These are phyloP conservation scores for Lepilemur ruficaudatus DNA, from an alignment of 2,797 vertebrate genomes.

Conservation along the genomic window DNA sequence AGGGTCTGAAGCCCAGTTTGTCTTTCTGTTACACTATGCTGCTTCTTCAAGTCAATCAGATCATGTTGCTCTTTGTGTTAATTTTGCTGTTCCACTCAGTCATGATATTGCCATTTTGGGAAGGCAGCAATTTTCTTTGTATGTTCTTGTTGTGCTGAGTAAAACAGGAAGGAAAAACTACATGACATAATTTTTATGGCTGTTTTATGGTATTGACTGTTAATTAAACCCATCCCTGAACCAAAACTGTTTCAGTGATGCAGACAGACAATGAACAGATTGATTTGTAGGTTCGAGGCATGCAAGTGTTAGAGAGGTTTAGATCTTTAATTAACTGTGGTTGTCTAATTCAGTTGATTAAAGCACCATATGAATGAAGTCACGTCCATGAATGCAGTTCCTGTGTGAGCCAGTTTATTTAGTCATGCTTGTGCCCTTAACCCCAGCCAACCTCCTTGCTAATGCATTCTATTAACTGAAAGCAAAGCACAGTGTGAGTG, in stretches of 20 bases:
- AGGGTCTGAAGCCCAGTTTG: neutral
- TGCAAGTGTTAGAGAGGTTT: neutral
- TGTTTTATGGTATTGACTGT: neutral
- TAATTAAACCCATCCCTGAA: constrained; percentile 37
- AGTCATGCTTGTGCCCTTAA: neutral
- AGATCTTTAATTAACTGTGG: constrained; percentile 58
- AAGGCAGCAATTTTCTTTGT: neutral
- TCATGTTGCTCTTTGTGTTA: neutral
- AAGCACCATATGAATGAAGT: constrained; percentile 47
- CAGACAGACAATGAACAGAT: neutral
- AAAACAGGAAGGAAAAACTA: constrained; percentile 8
- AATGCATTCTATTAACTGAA: neutral
- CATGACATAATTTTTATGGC: neutral
- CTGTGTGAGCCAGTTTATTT: neutral
- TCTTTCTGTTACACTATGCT: neutral
- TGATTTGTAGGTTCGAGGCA: constrained; percentile 8
- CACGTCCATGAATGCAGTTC: constrained; percentile 15
- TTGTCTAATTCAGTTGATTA: constrained; percentile 36
- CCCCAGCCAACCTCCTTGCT: neutral
- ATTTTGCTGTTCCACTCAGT: neutral
- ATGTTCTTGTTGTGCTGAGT: neutral
- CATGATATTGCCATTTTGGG: neutral
- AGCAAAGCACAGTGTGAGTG: neutral
- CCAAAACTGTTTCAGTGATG: neutral
- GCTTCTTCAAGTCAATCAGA: neutral